Evolutionary conservation across 23 tunicate species (phyloP), one percentile per base, ranked within the genome.

Genomic region (Corella eumyota): DNA sequence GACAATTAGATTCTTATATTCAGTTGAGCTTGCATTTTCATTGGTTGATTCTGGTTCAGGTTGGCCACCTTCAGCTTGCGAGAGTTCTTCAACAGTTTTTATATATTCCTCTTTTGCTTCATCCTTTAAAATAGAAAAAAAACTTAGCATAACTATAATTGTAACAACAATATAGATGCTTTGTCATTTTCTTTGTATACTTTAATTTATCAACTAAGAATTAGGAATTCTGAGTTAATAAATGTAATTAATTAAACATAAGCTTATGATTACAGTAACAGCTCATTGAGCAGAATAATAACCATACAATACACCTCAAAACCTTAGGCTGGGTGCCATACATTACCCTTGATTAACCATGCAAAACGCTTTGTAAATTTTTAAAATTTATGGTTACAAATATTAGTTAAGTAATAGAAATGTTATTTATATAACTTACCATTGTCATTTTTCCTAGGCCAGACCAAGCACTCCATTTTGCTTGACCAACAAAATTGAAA

Each of bases 401-500:
- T 13, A 13, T 44, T 44, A 44, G 49, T 44, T 13, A 44, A 13
- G n/a, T n/a, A n/a, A n/a, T n/a, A n/a, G n/a, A n/a, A 44, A 17
- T 44, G 13, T 44, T 44, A 13, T 44, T 44, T 44, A 44, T 13
- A 44, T 44, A 20, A 53, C 64, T 6, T 15, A 80, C 78, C 65
- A 25, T 58, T 1, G 80, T 44, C 96, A 88, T 88, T 20, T 61
- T 37, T 4, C 77, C 77, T 36, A 88, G 78, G 15, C 46, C 73
- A 40, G 62, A 51, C 96, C 96, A 88, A 3, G 96, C 96, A 28
- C 37, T 48, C 96, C 96, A 88, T 56, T 88, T 88, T 7, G 87
- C 96, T 69, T 75, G 82, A 26, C 72, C 96, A 21, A 88, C 88
- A 73, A 88, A 88, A 46, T 79, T 88, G 50, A 88, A 79, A n/a